Base-by-base conservation (phyloP, 2,888 invertebrate genomes). In the Eulithis prunata region DNA sequence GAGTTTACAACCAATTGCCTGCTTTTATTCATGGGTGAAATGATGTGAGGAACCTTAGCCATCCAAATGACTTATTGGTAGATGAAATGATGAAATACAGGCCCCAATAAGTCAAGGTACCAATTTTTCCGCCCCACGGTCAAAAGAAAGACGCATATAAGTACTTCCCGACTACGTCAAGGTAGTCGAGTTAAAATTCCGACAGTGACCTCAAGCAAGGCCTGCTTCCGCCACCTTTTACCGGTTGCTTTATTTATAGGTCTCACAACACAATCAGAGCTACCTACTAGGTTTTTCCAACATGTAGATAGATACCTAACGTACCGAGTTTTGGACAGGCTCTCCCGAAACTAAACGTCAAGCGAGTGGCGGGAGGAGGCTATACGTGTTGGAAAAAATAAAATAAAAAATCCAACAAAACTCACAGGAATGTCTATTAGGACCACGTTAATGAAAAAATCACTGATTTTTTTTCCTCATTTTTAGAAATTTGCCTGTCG, bases 191-290 rank as follows among this genome's bases (percentile, higher is more conserved):
- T 69, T 68, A 41, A 64, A 72, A 72, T 72, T 67, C 70, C 66
- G 62, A 49, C 21, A 12, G n/a, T 51, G 70, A 64, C 70, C 67
- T 68, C 67, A 38, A 46, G 46, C 67, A 60, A 68, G 72, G 71
- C 53, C 66, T 47, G n/a, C 45, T 64, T 69, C 69, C 69, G 62
- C 57, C 55, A 60, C 70, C 72, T 72, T 69, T 72, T 72, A 72
- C 70, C 32, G 7, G 45, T 58, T 28, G 1, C 11, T 28, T 28
- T 38, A 3, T 51, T 12, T 38, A 8, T 51, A 51, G 49, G 14
- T 14, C 49, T 28, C 28, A 28, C 2, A 38, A n/a, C 11, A 51
- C 21, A 51, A 28, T 10, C 21, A 28, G 32, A 28, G 10, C 43
- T 43, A 43, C 10, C 43, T 43, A 43, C 10, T 43, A 43, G 38